Evolutionary conservation across 64 coral and sea anemone species (phyloP), one percentile per base, ranked within the genome.

Genomic region (Pocillopora verrucosa): DNA sequence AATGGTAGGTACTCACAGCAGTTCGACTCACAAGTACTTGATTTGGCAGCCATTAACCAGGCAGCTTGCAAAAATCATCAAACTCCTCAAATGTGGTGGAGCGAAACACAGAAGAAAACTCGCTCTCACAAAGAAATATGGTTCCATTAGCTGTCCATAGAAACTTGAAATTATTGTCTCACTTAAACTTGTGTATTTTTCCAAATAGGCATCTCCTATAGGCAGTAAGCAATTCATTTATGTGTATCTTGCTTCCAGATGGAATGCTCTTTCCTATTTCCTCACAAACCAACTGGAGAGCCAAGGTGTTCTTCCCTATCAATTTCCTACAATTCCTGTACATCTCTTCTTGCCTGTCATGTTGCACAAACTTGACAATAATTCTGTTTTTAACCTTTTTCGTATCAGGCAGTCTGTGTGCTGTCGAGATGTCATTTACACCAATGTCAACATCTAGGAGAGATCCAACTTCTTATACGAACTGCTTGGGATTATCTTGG

Each of bases 171-270:
- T 89, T 79, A 34, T 89, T 78, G 59, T 79, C 87, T 64, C 41
- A 24, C 34, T 78, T 89, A 19, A 87, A 92, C 26, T 86, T 70
- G 35, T 86, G 57, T 15, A 77, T 45, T 61, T 57, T 76, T 35
- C 78, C 80, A 92, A 92, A 86, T 56, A 92, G 41, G 9, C 68
- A 9, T 72, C 64, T 86, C 58, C 90, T 76, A 60, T 77, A 86
- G 61, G 73, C 58, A 37, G 80, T 92, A 36, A 92, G 90, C 26
- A 72, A 86, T 86, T 92, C 90, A 77, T 86, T 79, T 34, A 78
- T 92, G 74, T 86, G 25, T 14, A 92, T 86, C 26, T 73, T 34
- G n/a, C 74, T 45, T 36, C 63, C 63, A 73, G 75, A 34, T 70
- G 41, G 78, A 73, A 26, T 73, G 17, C 57, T 73, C 59, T 58